A percentile compares a stretch with the other conserved stretches of the same genome.
Evolutionary conservation across 2,797 vertebrate genomes (phyloP).

Genomic region (Sitta carolinensis): DNA sequence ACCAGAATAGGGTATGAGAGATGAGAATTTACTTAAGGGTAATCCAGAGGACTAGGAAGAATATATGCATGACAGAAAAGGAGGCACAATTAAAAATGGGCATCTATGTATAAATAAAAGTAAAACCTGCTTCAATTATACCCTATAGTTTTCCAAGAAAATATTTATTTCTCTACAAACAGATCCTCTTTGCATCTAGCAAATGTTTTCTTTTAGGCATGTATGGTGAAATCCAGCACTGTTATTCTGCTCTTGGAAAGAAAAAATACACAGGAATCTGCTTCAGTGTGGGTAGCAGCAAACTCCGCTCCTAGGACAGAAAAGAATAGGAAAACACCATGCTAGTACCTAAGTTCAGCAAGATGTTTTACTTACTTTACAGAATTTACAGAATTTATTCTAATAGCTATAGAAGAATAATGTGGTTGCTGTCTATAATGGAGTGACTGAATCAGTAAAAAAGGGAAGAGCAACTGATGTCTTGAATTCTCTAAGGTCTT

Average conservation of each 20-base stretch:
- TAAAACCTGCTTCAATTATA: fast-evolving
- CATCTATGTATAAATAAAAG: not conserved
- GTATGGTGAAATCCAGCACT: not conserved
- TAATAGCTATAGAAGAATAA: not conserved
- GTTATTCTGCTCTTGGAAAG: not conserved
- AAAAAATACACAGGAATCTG: not conserved
- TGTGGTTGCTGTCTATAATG: not conserved
- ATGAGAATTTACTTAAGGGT: not conserved
- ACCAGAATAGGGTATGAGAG: not conserved
- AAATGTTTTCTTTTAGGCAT: not conserved
- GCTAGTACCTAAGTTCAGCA: not conserved
- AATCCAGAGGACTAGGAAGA: not conserved
- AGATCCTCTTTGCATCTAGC: not conserved
- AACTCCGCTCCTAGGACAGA: not conserved
- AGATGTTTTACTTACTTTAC: not conserved
- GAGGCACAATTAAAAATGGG: not conserved
- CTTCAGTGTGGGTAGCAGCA: not conserved
- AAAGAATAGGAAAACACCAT: not conserved
- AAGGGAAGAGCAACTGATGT: not conserved
- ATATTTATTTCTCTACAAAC: not conserved
- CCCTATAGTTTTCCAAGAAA: not conserved
- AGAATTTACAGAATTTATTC: not conserved
- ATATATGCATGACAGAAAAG: not conserved
- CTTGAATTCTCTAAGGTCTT: not conserved
- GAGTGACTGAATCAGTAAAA: not conserved